These are phyloP conservation scores for Peromyscus leucopus DNA, from an alignment of 2,113 vertebrate species.

Conservation along the genomic window DNA sequence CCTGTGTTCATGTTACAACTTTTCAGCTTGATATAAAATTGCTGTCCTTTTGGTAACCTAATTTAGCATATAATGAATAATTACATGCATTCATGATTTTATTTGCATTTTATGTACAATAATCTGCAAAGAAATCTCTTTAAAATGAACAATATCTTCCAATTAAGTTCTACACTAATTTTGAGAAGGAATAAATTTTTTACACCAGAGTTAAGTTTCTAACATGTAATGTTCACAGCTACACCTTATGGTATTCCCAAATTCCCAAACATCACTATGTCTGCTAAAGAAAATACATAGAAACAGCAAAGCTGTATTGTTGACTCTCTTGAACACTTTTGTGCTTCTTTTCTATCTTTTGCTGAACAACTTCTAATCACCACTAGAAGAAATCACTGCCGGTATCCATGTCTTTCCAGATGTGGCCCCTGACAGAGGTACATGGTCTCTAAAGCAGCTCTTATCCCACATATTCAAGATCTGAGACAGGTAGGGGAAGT, in stretches of 20 bases:
- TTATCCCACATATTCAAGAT: conserved; percentile 28
- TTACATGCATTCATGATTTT: neutral
- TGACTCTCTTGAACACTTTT: neutral
- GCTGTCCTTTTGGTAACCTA: neutral
- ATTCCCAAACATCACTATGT: neutral
- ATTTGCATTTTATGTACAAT: neutral
- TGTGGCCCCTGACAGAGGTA: neutral
- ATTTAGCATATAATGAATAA: conserved; percentile 39
- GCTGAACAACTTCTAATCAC: neutral
- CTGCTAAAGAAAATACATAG: conserved; percentile 1
- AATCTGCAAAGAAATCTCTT: conserved; percentile 8
- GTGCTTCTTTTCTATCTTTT: neutral
- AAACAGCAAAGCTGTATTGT: neutral
- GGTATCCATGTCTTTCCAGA: conserved; percentile 12
- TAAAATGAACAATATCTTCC: conserved; percentile 31
- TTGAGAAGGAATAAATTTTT: neutral
- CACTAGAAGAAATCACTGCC: conserved; percentile 6
- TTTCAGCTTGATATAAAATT: conserved; percentile 17
- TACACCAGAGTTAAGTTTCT: neutral
- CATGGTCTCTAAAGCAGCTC: neutral
- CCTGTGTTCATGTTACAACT: neutral
- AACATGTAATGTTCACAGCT: neutral
- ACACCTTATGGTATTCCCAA: neutral
- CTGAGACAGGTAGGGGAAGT: neutral
- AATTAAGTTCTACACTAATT: neutral